Conservation (phyloP, 2,113 vertebrate species). For the Alexandromys fortis region DNA sequence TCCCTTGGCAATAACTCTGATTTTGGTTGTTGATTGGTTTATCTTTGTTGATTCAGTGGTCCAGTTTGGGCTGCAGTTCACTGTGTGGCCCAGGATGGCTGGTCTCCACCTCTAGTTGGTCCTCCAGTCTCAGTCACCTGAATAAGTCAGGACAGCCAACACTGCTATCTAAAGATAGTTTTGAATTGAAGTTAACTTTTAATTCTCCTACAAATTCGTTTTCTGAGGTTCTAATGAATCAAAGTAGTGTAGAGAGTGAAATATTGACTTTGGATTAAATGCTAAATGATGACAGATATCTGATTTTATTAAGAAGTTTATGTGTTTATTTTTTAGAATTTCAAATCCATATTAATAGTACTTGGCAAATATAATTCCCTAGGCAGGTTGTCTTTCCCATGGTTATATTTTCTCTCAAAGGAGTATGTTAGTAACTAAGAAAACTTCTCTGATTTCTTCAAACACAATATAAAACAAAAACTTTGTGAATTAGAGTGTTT, state of each 20-base stretch:
- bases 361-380: background rate
- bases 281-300: background rate
- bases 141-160: background rate
- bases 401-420: background rate
- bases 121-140: background rate
- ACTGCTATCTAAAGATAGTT: background rate
- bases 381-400: background rate
- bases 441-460: background rate
- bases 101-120: background rate
- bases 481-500: background rate
- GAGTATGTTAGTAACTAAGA: background rate
- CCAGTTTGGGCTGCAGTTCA: fast-evolving
- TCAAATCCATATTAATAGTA: background rate
- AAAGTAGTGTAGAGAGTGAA: background rate
- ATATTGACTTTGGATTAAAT: background rate
- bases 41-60: background rate
- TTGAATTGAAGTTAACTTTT: background rate
- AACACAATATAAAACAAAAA: background rate
- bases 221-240: background rate
- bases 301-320: background rate
- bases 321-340: background rate
- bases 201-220: background rate
- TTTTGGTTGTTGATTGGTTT: background rate
- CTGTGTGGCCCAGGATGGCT: background rate
- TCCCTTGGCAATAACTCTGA: background rate